Conservation (phyloP, 2,888 invertebrate genomes). For the Dynastes tityus region DNA sequence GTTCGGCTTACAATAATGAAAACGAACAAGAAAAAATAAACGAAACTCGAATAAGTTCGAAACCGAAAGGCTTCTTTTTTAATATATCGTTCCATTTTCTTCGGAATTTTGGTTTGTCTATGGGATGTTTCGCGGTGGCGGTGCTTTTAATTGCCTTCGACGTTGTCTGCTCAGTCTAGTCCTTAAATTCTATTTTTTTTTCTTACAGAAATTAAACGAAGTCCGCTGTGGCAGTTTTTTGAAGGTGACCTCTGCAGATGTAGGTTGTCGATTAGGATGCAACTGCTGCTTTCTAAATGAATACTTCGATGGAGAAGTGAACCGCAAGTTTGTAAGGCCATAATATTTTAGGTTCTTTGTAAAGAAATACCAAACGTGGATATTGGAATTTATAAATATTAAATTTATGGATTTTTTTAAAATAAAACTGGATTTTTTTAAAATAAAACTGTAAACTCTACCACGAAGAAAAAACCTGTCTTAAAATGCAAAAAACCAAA, state of each 20-base stretch:
- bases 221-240: neutral
- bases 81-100: slow-evolving; percentile 20
- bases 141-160: neutral
- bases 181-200: slow-evolving; percentile 27
- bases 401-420: too few relatives aligned
- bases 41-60: slow-evolving; percentile 15
- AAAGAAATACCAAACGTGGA: too few relatives aligned
- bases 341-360: neutral
- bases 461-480: too few relatives aligned
- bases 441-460: too few relatives aligned
- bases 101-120: neutral
- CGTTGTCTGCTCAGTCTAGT: neutral
- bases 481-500: too few relatives aligned
- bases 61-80: slow-evolving; percentile 37
- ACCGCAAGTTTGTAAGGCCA: neutral
- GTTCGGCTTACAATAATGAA: slow-evolving; percentile 28
- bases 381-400: too few relatives aligned
- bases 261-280: slow-evolving; percentile 31
- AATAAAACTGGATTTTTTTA: too few relatives aligned
- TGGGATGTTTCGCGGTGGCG: neutral
- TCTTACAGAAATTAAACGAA: neutral
- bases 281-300: slow-evolving; percentile 30
- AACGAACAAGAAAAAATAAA: slow-evolving; percentile 29
- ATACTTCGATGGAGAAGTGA: slow-evolving; percentile 9
- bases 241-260: slow-evolving; percentile 31